Evolutionary conservation across 2,888 invertebrate genomes (phyloP).

Genomic region (Metalampra italica): DNA sequence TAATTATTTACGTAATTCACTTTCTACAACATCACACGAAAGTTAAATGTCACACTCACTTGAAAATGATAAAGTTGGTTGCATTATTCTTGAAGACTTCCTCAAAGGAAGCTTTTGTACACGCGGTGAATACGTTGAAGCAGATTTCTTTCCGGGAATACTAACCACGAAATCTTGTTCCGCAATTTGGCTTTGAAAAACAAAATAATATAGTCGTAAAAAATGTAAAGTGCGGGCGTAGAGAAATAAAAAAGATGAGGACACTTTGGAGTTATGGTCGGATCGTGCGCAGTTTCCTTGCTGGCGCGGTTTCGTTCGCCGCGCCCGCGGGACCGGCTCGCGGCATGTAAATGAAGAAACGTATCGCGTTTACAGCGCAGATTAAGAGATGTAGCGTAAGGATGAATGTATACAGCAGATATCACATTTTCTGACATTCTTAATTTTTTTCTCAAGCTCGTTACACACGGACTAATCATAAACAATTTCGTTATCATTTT

Average conservation of each 20-base stretch:
- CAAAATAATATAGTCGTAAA: conserved; percentile 19
- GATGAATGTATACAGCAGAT: conserved; percentile 7
- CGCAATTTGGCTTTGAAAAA: conserved; percentile 6
- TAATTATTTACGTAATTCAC: too few relatives aligned
- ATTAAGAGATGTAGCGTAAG: conserved; percentile 24
- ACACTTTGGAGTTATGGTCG: conserved; percentile 32
- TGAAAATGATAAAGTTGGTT: too few relatives aligned
- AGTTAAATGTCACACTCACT: too few relatives aligned
- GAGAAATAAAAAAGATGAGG: conserved; percentile 33
- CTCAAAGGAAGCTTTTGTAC: too few relatives aligned
- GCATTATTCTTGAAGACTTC: too few relatives aligned
- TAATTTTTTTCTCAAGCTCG: too few relatives aligned
- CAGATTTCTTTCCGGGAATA: neutral
- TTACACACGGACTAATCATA: too few relatives aligned
- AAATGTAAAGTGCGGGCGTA: conserved; percentile 19
- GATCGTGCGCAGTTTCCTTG: conserved; percentile 30
- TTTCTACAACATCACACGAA: too few relatives aligned
- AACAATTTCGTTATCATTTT: too few relatives aligned
- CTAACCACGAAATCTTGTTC: conserved; percentile 4
- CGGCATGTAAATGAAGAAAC: conserved; percentile 46
- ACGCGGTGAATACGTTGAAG: too few relatives aligned
- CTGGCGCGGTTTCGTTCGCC: conserved; percentile 14
- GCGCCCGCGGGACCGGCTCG: conserved; percentile 17
- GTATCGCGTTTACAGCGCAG: conserved; percentile 35
- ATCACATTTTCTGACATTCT: too few relatives aligned